Base-by-base conservation (phyloP, 2,888 invertebrate species). In the Lamellibrachia columna region DNA sequence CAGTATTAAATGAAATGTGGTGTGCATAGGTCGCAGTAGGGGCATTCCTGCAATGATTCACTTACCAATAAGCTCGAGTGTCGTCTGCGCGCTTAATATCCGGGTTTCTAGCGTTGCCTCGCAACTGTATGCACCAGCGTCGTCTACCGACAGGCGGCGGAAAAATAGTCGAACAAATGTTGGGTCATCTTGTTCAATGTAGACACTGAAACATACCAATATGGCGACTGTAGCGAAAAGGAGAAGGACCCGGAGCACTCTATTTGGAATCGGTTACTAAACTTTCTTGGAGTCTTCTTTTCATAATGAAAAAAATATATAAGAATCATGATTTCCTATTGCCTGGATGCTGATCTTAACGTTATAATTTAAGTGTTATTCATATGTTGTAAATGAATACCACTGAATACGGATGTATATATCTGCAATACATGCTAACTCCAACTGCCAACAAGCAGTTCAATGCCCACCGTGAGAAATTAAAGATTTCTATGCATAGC, bases 81-180 rank as follows among this genome's bases (percentile, higher is more conserved):
- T 75, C 75, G 75, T 75, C 75, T 75, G 75, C 75, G 15, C 75
- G 75, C 75, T 3, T 22, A 75, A 75, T 15, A 75, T 75, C 75
- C 75, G 75, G 75, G 75, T 75, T 75, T n/a, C 75, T n/a, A 75
- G 75, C 6, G 75, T 75, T 75, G 75, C 75, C 75, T 75, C 75
- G 75, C 75, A 75, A 75, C 75, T 75, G 75, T 75, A 75, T 15
- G 15, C n/a, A 6, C 75, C 75, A 75, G 75, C 75, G 75, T 75
- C 75, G 15, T 75, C 75, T 75, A 75, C 22, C 75, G 75, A 75
- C 75, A 75, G 75, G 22, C 75, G 75, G 75, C 75, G 75, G 75
- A 75, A 75, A 75, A 75, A 75, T n/a, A 75, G 75, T 75, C 75
- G 75, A 75, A 75, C 75, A 22, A 75, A 4, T n/a, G 75, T 75